Evolutionary conservation across 2,888 invertebrate species (phyloP).

Genomic region (Syrista parreyssii): DNA sequence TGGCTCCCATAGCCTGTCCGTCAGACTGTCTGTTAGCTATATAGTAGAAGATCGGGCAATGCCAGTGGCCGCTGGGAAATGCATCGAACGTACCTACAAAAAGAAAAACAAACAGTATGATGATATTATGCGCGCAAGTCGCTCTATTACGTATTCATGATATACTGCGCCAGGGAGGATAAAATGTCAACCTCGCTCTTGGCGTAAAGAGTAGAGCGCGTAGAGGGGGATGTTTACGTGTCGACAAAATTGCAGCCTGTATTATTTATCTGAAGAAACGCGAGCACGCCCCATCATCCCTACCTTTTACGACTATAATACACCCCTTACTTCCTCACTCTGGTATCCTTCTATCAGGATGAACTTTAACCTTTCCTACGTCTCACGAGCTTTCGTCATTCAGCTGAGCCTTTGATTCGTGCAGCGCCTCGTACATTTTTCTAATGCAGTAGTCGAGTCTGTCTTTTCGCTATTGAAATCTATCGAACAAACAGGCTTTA

Average conservation of each 20-base stretch:
- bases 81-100: slow-evolving; percentile 42
- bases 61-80: slow-evolving; percentile 10
- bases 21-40: background rate
- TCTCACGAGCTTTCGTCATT: background rate
- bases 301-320: background rate
- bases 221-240: background rate
- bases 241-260: background rate
- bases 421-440: background rate
- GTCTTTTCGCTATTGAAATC: background rate
- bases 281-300: background rate
- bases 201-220: background rate
- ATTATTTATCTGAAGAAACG: background rate
- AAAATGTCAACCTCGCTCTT: background rate
- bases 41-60: background rate
- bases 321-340: background rate
- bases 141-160: background rate
- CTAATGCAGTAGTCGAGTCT: background rate
- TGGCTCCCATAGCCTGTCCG: slow-evolving; percentile 6
- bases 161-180: background rate
- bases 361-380: background rate
- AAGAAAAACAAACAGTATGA: slow-evolving; percentile 31
- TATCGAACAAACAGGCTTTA: background rate
- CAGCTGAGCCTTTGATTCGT: background rate
- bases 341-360: background rate
- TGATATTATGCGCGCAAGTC: slow-evolving; percentile 16